Base-by-base conservation (phyloP, 2,113 vertebrate species). In the Thomomys bottae region DNA sequence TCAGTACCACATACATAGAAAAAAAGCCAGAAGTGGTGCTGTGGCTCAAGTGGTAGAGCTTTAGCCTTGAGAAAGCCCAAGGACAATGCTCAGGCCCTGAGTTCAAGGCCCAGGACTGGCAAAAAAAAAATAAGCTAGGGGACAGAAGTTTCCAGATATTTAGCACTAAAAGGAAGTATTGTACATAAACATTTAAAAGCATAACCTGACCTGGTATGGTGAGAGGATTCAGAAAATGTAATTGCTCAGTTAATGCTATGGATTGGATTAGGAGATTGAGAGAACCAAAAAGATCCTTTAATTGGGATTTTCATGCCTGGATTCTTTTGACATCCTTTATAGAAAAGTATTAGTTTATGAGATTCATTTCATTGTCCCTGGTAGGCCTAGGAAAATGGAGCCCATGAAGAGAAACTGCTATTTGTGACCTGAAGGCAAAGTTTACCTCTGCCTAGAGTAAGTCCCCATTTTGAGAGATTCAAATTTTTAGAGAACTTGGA, bases 351-450 rank as follows among this genome's bases (percentile, higher is more conserved):
- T 76, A 34, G 26, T 75, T 71, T 71, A 49, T 15, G 34, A 57
- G 83, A 79, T 59, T 42, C 8, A 3, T 34, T 76, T 15, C 36
- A 45, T 72, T 90, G 42, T 79, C 78, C 84, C 42, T 32, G 81
- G 17, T 54, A 67, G 87, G 61, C 59, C 45, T n/a, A 66, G 66
- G 70, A 78, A 94, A 86, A 34, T 67, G 54, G 26, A 54, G 15
- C 40, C 75, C 42, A 61, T 3, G 20, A 54, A 24, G 18, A 38
- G 61, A 32, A 87, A 26, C 76, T 78, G 64, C 15, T 36, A 0
- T 67, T 79, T 89, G 38, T 83, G 42, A 88, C 54, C 86, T 75
- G 32, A 6, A 71, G 78, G 73, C 64, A 83, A 93, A 95, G 34
- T 30, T 83, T 71, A n/a, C 45, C 49, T 59, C 30, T 67, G 66